phyloP scores from a whole-genome alignment of 1,140 invertebrate species.

The Globodera rostochiensis region DNA sequence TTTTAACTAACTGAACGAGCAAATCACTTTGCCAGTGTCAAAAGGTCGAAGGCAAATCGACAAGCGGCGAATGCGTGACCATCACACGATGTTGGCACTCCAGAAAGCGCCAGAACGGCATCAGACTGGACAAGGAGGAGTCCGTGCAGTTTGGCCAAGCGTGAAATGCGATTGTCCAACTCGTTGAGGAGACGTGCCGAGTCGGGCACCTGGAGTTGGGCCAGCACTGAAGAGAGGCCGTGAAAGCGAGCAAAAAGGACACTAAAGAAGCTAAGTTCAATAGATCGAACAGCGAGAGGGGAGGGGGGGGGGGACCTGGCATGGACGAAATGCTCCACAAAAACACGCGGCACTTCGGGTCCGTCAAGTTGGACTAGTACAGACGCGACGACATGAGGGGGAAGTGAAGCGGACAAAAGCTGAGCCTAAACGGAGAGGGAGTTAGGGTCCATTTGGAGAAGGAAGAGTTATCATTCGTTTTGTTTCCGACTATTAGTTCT shows the following conservation, averaged over 20 bases:
- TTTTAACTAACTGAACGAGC: slow-evolving; percentile 26
- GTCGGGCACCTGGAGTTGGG: slow-evolving; percentile 59
- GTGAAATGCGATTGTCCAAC: slow-evolving; percentile 50
- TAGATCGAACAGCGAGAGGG: background rate
- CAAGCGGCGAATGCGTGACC: slow-evolving; percentile 42
- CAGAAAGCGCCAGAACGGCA: slow-evolving; percentile 50
- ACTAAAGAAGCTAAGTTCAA: slow-evolving; percentile 45
- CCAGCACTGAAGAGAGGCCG: slow-evolving; percentile 55
- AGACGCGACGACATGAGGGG: slow-evolving; percentile 50
- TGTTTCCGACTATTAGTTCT: too few relatives aligned
- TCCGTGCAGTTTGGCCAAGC: slow-evolving; percentile 43
- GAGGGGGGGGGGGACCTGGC: slow-evolving; percentile 39
- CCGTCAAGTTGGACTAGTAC: slow-evolving; percentile 53
- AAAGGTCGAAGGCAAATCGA: slow-evolving; percentile 53
- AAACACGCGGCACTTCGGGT: slow-evolving; percentile 48
- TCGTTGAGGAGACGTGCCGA: slow-evolving; percentile 58
- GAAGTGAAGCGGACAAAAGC: slow-evolving; percentile 52
- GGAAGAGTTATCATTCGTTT: background rate
- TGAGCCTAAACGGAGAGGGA: slow-evolving; percentile 42
- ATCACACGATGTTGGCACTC: slow-evolving; percentile 35
- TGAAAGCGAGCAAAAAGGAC: slow-evolving; percentile 56
- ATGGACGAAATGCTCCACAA: slow-evolving; percentile 57
- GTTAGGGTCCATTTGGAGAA: background rate
- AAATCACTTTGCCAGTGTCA: slow-evolving; percentile 43
- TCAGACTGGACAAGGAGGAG: slow-evolving; percentile 40